Evolutionary conservation across 2,888 invertebrate genomes (phyloP), one percentile per base, ranked within the genome.

Genomic region (Clunio marinus): DNA sequence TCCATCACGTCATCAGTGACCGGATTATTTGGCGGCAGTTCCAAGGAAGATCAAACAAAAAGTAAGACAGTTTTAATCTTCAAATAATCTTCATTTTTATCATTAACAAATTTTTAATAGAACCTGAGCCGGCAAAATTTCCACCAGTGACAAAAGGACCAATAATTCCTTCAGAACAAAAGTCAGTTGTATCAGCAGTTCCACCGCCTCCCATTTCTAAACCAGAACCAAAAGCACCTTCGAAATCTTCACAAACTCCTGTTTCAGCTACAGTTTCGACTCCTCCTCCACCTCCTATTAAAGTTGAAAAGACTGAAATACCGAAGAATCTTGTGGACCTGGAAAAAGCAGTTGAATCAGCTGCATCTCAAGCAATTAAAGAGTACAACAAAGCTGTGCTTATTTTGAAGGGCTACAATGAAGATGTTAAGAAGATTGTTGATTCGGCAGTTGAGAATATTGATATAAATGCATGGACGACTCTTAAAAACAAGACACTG

Each of bases 301-400:
- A n/a, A 27, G 72, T 72, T 37, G 76, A 74, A 25, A 77, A 76
- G 4, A 70, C 77, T 51, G 78, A 77, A 69, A 76, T 81, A 71
- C 79, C 81, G 1, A 73, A 75, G 15, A 77, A 77, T 69, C 73
- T 86, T 25, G 76, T 79, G 4, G 84, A 85, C 46, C 74, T 87
- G 13, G 86, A 87, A 74, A 80, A 78, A 70, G 79, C 80, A 71
- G 82, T 84, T 25, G 82, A 83, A 67, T 73, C 81, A 69, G 78
- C 83, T 5, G 83, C 86, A 2, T 80, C 84, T 65, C 80, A 83
- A 20, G 89, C 89, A 1, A 82, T 90, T 4, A 82, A 86, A 73
- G 84, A 85, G 69, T 91, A 85, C 74, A 84, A 84, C 70, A 78
- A 81, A 70, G 89, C 90, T 0, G 80, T 84, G 0, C 78, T 80